Percentiles rank a stretch among this genome's conserved stretches.
Conservation (phyloP, 2,888 invertebrate genomes). For the Chydorus sphaericus region DNA sequence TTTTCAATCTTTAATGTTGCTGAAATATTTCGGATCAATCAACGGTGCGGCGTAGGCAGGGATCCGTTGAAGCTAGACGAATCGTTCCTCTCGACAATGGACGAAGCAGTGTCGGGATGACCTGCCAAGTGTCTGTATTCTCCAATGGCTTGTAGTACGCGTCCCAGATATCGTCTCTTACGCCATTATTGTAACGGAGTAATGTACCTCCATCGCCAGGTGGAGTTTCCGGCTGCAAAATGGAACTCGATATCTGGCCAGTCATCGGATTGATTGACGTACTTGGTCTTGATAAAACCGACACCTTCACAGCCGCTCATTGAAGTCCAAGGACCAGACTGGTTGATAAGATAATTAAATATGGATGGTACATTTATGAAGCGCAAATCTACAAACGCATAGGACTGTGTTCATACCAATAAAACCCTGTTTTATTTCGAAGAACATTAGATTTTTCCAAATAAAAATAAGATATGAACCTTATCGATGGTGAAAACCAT, state of each 20-base stretch:
- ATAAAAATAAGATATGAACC: background rate
- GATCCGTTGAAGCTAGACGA: slow-evolving; percentile 45
- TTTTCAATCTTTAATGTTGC: slow-evolving; percentile 30
- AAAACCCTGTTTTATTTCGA: background rate
- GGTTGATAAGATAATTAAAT: slow-evolving; percentile 64
- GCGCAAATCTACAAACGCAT: slow-evolving; percentile 53
- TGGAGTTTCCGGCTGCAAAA: slow-evolving; percentile 65
- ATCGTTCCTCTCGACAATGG: slow-evolving; percentile 51
- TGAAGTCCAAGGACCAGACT: slow-evolving; percentile 67
- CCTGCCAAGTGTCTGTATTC: slow-evolving; percentile 45
- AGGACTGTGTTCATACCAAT: slow-evolving; percentile 60
- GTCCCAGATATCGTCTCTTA: slow-evolving; percentile 19
- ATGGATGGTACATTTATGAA: slow-evolving; percentile 62
- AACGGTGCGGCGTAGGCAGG: slow-evolving; percentile 48
- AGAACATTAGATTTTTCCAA: background rate
- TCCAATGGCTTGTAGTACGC: slow-evolving; percentile 33
- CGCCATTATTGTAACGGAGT: background rate
- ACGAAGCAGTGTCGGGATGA: slow-evolving; percentile 44
- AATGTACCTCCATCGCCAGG: slow-evolving; percentile 45
- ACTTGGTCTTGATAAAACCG: slow-evolving; percentile 72
- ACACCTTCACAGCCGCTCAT: slow-evolving; percentile 74
- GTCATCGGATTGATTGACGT: slow-evolving; percentile 50
- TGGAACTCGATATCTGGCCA: slow-evolving; percentile 81
- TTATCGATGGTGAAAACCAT: slow-evolving; percentile 52
- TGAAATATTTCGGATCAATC: slow-evolving; percentile 57